Evolutionary conservation across 2,888 invertebrate species (phyloP).

Genomic region (Chymomyza fuscimana): DNA sequence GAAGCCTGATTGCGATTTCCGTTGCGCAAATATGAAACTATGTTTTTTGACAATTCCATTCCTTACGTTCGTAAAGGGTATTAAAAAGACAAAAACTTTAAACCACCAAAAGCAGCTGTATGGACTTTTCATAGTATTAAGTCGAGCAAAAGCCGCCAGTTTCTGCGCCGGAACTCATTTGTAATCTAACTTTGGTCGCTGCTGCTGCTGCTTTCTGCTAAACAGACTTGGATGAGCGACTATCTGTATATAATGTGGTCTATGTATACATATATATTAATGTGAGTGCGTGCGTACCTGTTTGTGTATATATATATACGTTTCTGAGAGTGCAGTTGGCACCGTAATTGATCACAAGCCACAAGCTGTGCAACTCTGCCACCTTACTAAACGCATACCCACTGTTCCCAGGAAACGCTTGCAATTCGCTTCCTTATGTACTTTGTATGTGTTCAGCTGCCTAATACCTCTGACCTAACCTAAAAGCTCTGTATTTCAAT

Average conservation of each 20-base stretch:
- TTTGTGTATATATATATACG: constrained; percentile 15
- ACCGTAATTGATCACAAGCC: constrained; percentile 34
- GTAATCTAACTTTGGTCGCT: constrained; percentile 59
- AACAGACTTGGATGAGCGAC: constrained; percentile 52
- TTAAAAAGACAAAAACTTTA: background rate
- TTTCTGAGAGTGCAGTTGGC: constrained; percentile 29
- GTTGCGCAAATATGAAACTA: too few species aligned
- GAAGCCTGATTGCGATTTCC: too few species aligned
- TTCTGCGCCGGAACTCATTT: constrained; percentile 50
- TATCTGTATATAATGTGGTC: constrained; percentile 26
- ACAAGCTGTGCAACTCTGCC: constrained; percentile 23
- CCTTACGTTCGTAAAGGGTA: background rate
- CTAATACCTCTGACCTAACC: constrained; percentile 35
- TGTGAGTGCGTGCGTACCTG: constrained; percentile 16
- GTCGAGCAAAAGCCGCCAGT: background rate
- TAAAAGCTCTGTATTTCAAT: constrained; percentile 40
- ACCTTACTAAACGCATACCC: constrained; percentile 20
- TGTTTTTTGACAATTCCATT: too few species aligned
- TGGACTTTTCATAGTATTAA: constrained; percentile 5
- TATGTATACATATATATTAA: background rate
- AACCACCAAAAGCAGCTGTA: background rate
- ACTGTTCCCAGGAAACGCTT: constrained; percentile 26
- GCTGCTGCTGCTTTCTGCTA: constrained; percentile 28
- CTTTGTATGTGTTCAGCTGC: background rate
- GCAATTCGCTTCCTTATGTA: constrained; percentile 30